Base-by-base conservation (phyloP, 2,113 vertebrate species). In the Tychaedon coryphoeus region DNA sequence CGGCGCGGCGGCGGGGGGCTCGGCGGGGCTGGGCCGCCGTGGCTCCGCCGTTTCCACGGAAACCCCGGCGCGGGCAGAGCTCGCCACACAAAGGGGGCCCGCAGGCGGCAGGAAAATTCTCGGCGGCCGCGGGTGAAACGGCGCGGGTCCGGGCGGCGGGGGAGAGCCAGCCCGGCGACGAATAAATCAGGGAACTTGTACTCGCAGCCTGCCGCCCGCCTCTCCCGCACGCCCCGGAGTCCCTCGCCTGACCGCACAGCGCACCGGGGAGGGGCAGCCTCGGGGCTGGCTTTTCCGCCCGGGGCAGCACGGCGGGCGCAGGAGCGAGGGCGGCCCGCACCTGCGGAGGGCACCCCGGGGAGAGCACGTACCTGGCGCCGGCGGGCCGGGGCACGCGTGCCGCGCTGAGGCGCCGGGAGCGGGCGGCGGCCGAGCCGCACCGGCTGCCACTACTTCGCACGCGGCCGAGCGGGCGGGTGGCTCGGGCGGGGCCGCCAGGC, bases 41-140 rank as follows among this genome's bases (percentile, higher is more conserved):
- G 61, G 89, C 95, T 93, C 96, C 23, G 82, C 83, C 71, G 98
- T 98, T 96, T 96, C 97, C 96, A 98, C 97, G 97, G 98, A 92
- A 97, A 98, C 97, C 66, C 76, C 75, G 33, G 66, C 54, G 82
- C 64, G 51, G 54, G 28, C 66, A 76, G 53, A 85, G 96, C 91
- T 95, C 91, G 58, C 53, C 93, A 70, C 96, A 96, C 91, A 96
- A 96, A 96, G 93, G 90, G 77, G 88, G 70, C 58, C 86, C 36
- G 20, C 42, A 26, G 12, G 72, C 45, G 34, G n/a, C 80, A 61
- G 62, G 80, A 88, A 91, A 36, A 71, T 77, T 70, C 82, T 62
- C 82, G 88, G 80, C 53, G 51, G 31, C 67, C 14, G 34, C 79
- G 13, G 67, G n/a, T 36, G n/a, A 58, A 57, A 14, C 47, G 5